Evolutionary conservation across 2,113 vertebrate genomes (phyloP), one percentile per base, ranked within the genome.

Genomic region (Lycocorax pyrrhopterus): DNA sequence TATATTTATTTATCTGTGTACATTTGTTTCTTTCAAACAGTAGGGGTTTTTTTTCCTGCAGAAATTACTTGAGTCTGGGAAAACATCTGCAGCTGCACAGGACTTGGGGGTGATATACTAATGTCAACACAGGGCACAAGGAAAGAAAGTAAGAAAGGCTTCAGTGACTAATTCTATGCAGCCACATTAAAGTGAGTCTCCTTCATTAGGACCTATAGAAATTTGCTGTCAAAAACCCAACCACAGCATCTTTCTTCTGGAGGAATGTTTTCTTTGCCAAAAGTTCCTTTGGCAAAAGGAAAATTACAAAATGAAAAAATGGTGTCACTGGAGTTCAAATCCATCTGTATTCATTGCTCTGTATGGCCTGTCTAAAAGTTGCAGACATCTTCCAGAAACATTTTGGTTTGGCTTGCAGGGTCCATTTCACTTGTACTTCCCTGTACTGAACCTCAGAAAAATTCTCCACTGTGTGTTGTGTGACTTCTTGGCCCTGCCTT

Each of bases 211-310:
- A 84, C 66, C 87, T 96, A 85, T 4, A 79, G 68, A 84, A 71
- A 94, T 83, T 37, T 85, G 71, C 81, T 97, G 95, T 93, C 84
- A 58, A 76, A 89, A 89, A 89, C 77, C 80, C 90, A 96, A 83
- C 19, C 0, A 15, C 59, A 83, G 49, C 51, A 43, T 72, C 46
- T 62, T 63, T 84, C 82, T 56, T 89, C 29, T 32, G n/a, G 21
- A 84, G 79, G 77, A 84, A 73, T 4, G 1, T 58, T 41, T 75
- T 37, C 25, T 35, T 58, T 76, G 79, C 87, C 73, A 93, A 60
- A 85, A 30, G 22, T 35, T 88, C 22, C 46, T 90, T n/a, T 72
- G 62, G 62, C 47, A 51, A 79, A 90, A 88, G 79, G 76, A 91
- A 92, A 87, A 93, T 63, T 55, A 39, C 27, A 32, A 32, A 66